phyloP scores from a whole-genome alignment of 2,113 vertebrate genomes.

The Oxyruncus cristatus region DNA sequence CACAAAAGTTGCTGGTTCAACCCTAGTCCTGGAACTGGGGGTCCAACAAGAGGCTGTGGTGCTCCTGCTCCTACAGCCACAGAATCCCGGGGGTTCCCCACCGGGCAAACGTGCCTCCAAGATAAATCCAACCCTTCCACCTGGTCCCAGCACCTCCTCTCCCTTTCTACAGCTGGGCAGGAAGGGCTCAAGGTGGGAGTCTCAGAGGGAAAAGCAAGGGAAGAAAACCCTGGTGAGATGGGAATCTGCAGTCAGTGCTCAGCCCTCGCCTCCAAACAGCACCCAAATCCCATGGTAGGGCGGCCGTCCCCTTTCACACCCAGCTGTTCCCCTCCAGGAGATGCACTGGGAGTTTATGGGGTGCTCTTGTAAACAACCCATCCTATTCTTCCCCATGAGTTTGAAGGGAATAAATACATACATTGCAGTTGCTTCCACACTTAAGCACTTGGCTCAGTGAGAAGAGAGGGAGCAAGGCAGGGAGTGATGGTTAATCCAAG shows the following conservation, averaged over 20 bases:
- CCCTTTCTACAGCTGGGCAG: not conserved
- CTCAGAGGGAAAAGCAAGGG: not conserved
- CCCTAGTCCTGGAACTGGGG: not conserved
- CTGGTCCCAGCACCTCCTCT: not conserved
- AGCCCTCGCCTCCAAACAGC: not conserved
- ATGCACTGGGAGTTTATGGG: not conserved
- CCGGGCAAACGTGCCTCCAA: not conserved
- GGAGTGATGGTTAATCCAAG: not conserved
- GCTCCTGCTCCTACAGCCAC: not conserved
- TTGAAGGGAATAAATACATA: not conserved
- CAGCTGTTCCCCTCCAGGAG: not conserved
- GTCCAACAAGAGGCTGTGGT: fast-evolving
- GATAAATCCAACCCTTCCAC: not conserved
- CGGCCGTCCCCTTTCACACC: fast-evolving
- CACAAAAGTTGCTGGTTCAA: not conserved
- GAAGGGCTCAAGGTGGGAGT: not conserved
- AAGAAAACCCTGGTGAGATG: not conserved
- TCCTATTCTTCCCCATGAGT: not conserved
- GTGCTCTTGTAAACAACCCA: not conserved
- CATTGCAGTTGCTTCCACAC: not conserved
- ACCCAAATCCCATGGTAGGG: not conserved
- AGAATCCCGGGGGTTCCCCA: not conserved
- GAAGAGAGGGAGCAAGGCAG: not conserved
- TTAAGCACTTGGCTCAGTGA: not conserved
- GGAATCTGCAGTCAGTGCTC: not conserved